Evolutionary conservation across 2,113 vertebrate species (phyloP).

Genomic region (Axis porcinus): DNA sequence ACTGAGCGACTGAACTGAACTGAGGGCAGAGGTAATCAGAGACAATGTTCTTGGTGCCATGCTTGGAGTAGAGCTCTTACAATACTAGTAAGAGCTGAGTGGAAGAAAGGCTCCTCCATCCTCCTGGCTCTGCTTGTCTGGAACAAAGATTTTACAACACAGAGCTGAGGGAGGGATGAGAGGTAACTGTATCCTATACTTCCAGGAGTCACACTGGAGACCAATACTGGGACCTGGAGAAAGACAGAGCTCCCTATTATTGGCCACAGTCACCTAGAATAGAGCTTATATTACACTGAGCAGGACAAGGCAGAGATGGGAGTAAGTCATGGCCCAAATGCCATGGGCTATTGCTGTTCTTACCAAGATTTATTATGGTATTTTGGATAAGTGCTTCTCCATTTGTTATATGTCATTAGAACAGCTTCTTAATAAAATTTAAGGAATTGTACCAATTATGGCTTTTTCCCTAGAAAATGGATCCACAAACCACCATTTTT

Average conservation of each 20-base stretch:
- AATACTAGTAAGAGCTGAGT: neutral
- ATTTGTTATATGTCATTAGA: neutral
- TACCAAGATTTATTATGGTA: neutral
- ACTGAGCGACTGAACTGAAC: neutral
- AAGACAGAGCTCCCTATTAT: neutral
- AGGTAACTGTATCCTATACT: neutral
- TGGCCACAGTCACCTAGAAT: neutral
- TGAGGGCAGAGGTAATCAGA: neutral
- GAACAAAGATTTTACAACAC: neutral
- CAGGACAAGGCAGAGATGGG: neutral
- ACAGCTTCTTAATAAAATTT: neutral
- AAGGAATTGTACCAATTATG: neutral
- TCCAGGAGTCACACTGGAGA: neutral
- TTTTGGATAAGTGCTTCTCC: neutral
- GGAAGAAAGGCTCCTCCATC: neutral
- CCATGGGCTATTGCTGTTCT: neutral
- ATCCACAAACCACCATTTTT: neutral
- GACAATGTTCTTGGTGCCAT: neutral
- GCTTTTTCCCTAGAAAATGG: neutral
- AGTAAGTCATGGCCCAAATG: conserved; percentile 9
- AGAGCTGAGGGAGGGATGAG: neutral
- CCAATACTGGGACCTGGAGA: neutral
- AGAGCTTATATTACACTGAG: neutral
- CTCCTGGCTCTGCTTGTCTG: neutral
- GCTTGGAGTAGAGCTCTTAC: neutral